Evolutionary conservation across 1,140 invertebrate genomes (phyloP).

Genomic region (Microvelia longipes): DNA sequence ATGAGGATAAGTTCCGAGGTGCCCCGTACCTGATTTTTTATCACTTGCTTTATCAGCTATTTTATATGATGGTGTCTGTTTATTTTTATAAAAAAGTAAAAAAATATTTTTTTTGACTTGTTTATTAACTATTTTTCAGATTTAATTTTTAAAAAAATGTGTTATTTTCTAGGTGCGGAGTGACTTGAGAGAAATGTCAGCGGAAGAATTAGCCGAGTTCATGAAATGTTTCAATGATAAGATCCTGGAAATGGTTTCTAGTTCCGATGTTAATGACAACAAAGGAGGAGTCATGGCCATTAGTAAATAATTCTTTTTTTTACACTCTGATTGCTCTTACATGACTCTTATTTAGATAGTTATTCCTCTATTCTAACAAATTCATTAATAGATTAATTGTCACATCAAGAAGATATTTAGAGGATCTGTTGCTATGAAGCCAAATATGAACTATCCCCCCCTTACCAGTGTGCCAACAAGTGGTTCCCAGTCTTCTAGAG

Average conservation of each 20-base stretch:
- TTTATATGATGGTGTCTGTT: no score
- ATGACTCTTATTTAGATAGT: neutral
- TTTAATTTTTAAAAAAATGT: no score
- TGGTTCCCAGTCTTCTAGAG: no score
- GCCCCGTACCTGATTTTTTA: no score
- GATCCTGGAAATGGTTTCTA: constrained; percentile 90
- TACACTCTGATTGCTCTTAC: neutral
- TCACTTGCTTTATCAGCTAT: no score
- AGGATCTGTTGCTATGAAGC: no score
- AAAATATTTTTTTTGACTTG: no score
- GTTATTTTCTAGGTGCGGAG: constrained; percentile 50
- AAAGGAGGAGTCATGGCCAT: constrained; percentile 91
- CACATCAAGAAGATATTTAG: neutral
- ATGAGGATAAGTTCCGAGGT: no score
- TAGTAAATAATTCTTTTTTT: constrained; percentile 38
- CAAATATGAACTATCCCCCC: no score
- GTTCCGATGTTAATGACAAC: constrained; percentile 80
- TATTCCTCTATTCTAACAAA: neutral
- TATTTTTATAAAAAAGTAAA: no score
- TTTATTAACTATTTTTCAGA: no score
- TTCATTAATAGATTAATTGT: neutral
- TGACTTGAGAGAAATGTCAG: constrained; percentile 78
- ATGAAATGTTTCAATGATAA: constrained; percentile 84
- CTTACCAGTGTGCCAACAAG: no score
- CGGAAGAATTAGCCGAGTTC: constrained; percentile 75